Percentiles rank a stretch among this genome's conserved stretches.
These are phyloP conservation scores for Phasia obesa DNA, from an alignment of 2,888 invertebrate genomes.

Conservation along the genomic window DNA sequence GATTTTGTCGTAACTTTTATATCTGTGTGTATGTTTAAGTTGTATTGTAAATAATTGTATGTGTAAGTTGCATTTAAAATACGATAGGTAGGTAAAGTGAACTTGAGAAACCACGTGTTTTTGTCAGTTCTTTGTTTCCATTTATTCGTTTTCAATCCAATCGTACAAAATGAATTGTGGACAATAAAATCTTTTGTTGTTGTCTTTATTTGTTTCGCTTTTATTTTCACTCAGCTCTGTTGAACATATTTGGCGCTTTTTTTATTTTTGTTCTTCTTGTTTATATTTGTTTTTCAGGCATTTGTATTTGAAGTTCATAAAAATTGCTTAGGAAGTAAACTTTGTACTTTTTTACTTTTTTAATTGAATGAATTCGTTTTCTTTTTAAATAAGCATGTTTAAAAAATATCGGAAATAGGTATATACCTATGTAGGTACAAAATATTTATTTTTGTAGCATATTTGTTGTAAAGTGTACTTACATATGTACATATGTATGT, in stretches of 20 bases:
- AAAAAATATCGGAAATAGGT: too few species aligned
- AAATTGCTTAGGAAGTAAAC: too few species aligned
- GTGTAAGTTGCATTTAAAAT: slow-evolving; percentile 16
- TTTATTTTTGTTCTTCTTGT: background rate
- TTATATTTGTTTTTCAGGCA: background rate
- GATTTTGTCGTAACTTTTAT: slow-evolving; percentile 25
- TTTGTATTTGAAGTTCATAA: too few species aligned
- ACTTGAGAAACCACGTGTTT: slow-evolving; percentile 69
- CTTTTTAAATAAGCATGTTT: too few species aligned
- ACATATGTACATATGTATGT: too few species aligned
- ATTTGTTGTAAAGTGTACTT: too few species aligned
- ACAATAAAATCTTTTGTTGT: slow-evolving; percentile 39
- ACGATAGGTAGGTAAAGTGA: slow-evolving; percentile 45
- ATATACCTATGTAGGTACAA: too few species aligned
- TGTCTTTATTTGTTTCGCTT: slow-evolving; percentile 1
- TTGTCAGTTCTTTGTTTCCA: slow-evolving; percentile 40
- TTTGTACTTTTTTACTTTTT: too few species aligned
- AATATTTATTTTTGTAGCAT: too few species aligned
- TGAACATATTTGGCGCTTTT: slow-evolving; percentile 58
- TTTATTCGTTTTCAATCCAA: slow-evolving; percentile 5
- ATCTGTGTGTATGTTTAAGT: background rate
- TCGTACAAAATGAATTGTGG: slow-evolving; percentile 61
- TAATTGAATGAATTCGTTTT: too few species aligned
- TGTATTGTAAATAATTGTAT: background rate
- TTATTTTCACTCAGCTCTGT: slow-evolving; percentile 8